phyloP scores from a whole-genome alignment of 2,797 vertebrate genomes.

The Pygocentrus nattereri region DNA sequence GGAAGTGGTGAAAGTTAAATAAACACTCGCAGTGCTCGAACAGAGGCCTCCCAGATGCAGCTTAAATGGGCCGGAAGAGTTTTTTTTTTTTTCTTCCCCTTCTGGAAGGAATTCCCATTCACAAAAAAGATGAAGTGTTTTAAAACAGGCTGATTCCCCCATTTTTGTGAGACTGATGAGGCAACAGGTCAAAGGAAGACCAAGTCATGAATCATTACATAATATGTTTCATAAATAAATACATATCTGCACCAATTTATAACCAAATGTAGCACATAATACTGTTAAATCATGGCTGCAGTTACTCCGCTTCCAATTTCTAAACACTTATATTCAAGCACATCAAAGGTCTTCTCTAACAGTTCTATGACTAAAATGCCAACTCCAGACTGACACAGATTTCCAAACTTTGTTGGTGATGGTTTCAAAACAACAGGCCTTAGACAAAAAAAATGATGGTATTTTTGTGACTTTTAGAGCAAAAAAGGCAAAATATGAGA shows the following conservation, averaged over 20 bases:
- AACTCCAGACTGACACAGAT: background rate
- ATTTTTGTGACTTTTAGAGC: background rate
- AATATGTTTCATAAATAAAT: background rate
- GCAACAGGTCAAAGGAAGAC: conserved; percentile 46
- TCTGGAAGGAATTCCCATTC: conserved; percentile 64
- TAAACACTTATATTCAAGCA: background rate
- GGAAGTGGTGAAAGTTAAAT: conserved; percentile 62
- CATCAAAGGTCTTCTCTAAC: background rate
- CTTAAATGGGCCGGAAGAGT: conserved; percentile 58
- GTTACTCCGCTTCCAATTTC: background rate
- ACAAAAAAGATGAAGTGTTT: conserved; percentile 64
- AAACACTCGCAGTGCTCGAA: conserved; percentile 56
- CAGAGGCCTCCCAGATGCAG: conserved; percentile 50
- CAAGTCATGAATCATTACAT: conserved; percentile 14
- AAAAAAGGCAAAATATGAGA: background rate
- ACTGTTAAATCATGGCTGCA: background rate
- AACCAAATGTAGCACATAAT: background rate
- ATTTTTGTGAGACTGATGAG: conserved; percentile 42
- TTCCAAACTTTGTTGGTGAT: background rate
- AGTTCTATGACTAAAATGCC: background rate
- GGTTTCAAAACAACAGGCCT: background rate
- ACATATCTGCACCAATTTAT: background rate
- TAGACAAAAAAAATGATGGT: background rate
- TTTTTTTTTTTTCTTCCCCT: conserved; percentile 42
- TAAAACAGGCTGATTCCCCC: conserved; percentile 42